phyloP scores from a whole-genome alignment of 2,888 invertebrate species.

The Beris chalybata region DNA sequence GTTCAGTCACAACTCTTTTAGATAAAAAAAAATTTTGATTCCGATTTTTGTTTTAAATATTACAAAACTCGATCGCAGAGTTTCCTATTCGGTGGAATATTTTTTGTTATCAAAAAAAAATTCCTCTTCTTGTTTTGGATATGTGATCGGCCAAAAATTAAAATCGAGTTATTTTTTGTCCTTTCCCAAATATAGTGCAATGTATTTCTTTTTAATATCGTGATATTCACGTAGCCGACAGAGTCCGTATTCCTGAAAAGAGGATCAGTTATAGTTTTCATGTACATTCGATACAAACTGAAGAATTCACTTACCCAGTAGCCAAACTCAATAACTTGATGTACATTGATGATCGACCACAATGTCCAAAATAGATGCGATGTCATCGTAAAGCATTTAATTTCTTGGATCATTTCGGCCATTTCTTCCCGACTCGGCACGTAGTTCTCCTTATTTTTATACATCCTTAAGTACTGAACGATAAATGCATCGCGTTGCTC shows the following conservation, averaged over 20 bases:
- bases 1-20: no score
- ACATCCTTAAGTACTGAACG: slow-evolving; percentile 49
- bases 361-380: slow-evolving; percentile 94
- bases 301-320: slow-evolving; percentile 75
- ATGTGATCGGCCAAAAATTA: no score
- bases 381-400: slow-evolving; percentile 79
- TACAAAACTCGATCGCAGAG: no score
- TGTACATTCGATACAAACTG: slow-evolving; percentile 3
- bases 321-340: slow-evolving; percentile 88
- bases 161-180: not conserved
- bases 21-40: no score
- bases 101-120: not conserved
- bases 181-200: not conserved
- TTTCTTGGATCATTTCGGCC: slow-evolving; percentile 71
- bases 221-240: slow-evolving; percentile 50
- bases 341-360: slow-evolving; percentile 89
- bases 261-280: not conserved
- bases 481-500: slow-evolving; percentile 62
- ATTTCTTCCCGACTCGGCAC: slow-evolving; percentile 61
- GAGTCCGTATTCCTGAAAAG: slow-evolving; percentile 49
- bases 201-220: slow-evolving; percentile 40
- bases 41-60: no score
- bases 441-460: slow-evolving; percentile 43
- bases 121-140: no score
- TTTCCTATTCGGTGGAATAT: no score